Base-by-base conservation (phyloP, 2,888 invertebrate genomes). In the Lycophotia porphyrea region DNA sequence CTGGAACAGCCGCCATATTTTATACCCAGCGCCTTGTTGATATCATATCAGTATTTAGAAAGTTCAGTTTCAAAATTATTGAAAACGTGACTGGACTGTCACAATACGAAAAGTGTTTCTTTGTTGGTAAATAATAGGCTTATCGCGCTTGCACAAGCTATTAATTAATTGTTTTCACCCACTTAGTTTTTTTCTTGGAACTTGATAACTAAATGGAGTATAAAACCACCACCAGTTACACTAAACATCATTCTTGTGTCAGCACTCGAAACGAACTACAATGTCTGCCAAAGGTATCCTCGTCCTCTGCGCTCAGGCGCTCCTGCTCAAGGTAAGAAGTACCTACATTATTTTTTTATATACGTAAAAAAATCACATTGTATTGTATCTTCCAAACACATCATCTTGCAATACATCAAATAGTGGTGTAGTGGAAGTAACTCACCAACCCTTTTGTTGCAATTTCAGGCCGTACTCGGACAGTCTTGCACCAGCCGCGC, bases 201-300 rank as follows among this genome's bases (percentile, higher is more conserved):
- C 27, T 27, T 60, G 67, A 78, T 73, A 69, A 42, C 18, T 0
- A 9, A 2, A 1, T n/a, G 11, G 1, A 34, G 64, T 82, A 82
- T 82, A 82, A 64, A 82, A 21, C 4, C 15, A 1, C 31, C 34
- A 34, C 34, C 31, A 34, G 60, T 5, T 60, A 21, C 21, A 60
- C 34, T 60, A 9, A 60, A 60, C 34, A 60, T 60, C 21, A 60
- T 60, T 60, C 60, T 60, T 21, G 34, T 60, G 60, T 60, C 31
- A 60, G 60, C 60, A 21, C 34, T 34, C 21, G 60, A 60, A 21
- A 60, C 60, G 34, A 60, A 31, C 21, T 34, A 60, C 60, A 60
- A 60, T 60, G 60, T 60, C 60, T 21, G 60, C 0, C 34, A 60
- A 21, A 34, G 21, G 21, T 60, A 60, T 60, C 34, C 34, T 60